Base-by-base conservation (phyloP, 2,797 vertebrate genomes). In the Arrhamphus sclerolepis region DNA sequence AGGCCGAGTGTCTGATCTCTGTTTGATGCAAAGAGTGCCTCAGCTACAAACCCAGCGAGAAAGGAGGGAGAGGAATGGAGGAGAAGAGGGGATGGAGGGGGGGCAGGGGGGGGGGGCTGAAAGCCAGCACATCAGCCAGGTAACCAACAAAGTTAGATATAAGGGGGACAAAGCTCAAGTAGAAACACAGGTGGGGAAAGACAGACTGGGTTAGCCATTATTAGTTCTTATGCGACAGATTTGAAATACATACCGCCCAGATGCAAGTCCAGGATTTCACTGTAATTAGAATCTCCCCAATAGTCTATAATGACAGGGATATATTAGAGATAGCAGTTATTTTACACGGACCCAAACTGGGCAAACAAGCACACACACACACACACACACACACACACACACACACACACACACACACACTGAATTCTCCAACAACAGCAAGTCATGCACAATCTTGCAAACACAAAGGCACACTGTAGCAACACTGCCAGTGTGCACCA, bases 241-340 rank as follows among this genome's bases (percentile, higher is more conserved):
- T 93, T 90, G 94, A 95, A 93, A 98, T 99, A 99, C 97, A 96
- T 99, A 99, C 97, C 98, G 95, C 97, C 97, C 95, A 99, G 97
- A 91, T 99, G 98, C 95, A 99, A 96, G 95, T 98, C 98, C 96
- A 99, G 96, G 98, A 98, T 95, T 95, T 97, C 98, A 97, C 95
- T 99, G 98, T 98, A 98, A 98, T 97, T 98, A 97, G 97, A 98
- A 92, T 99, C 98, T 96, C 97, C 98, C 97, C 98, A 99, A 97
- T 98, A 99, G 97, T 99, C 98, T 99, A 99, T 91, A 99, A 98
- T 43, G 88, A 91, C 93, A 96, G 96, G 97, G 95, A 97, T 96
- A 95, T 80, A 96, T 96, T 95, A 95, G 93, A 98, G 91, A 97
- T 89, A 90, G 54, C 77, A 81, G 94, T 98, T 97, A 99, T 91